Conservation (phyloP, 2,888 invertebrate genomes). For the Elmis aenea region DNA sequence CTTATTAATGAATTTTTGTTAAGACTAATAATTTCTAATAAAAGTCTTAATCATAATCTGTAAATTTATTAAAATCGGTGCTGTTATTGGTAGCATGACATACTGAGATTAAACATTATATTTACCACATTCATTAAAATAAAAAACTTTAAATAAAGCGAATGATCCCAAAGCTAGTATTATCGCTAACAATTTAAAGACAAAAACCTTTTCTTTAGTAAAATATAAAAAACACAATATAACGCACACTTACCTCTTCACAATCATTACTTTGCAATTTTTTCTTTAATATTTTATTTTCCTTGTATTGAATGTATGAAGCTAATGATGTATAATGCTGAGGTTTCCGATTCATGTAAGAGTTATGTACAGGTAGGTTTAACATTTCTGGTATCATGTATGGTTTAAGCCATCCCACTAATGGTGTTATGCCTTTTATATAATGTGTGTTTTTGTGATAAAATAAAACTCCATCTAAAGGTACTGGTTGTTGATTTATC, state of each 20-base stretch:
- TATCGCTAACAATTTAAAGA: too few species aligned
- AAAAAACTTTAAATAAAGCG: too few species aligned
- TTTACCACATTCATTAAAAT: too few species aligned
- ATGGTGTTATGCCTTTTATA: constrained; percentile 66
- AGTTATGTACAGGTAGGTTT: constrained; percentile 46
- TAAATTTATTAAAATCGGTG: too few species aligned
- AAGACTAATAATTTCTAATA: too few species aligned
- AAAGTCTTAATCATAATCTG: too few species aligned
- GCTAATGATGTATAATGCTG: constrained; percentile 49
- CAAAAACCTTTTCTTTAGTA: neutral
- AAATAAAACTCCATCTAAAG: constrained; percentile 84
- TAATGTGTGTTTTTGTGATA: constrained; percentile 83
- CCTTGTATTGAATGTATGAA: constrained; percentile 49
- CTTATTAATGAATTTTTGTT: too few species aligned
- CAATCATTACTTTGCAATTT: constrained; percentile 11
- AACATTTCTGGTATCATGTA: constrained; percentile 83
- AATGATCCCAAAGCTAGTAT: too few species aligned
- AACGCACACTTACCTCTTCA: constrained; percentile 3
- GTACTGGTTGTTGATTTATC: constrained; percentile 43
- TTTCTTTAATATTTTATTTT: constrained; percentile 32
- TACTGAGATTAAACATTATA: too few species aligned
- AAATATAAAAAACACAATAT: neutral
- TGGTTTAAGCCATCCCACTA: constrained; percentile 88
- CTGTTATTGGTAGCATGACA: too few species aligned
- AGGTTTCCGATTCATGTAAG: constrained; percentile 48